These are phyloP conservation scores for Hypomecis punctinalis DNA, from an alignment of 2,888 invertebrate species.

Conservation along the genomic window DNA sequence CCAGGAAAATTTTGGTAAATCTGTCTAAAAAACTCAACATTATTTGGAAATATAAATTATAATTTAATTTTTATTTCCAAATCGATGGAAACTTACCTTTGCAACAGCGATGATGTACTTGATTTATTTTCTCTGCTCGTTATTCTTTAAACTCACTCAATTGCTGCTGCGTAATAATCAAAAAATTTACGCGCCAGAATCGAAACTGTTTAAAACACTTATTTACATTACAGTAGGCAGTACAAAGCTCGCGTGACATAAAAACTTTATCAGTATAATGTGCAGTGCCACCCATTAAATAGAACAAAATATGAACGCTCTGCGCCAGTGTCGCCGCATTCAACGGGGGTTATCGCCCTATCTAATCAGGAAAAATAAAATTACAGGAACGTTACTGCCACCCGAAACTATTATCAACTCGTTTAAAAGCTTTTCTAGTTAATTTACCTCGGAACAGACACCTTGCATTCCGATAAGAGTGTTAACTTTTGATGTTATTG, in stretches of 20 bases:
- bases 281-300: constrained; percentile 38
- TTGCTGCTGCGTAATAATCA: background rate
- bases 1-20: no score
- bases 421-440: constrained; percentile 44
- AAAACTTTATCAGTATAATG: constrained; percentile 36
- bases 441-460: constrained; percentile 42
- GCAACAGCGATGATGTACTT: no score
- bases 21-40: no score
- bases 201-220: constrained; percentile 8
- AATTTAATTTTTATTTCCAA: no score
- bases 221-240: constrained; percentile 19
- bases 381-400: constrained; percentile 43
- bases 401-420: constrained; percentile 42
- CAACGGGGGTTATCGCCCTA: constrained; percentile 54
- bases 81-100: no score
- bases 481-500: constrained; percentile 42
- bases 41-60: no score
- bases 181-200: constrained; percentile 1
- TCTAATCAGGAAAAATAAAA: constrained; percentile 51
- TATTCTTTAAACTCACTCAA: no score
- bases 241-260: constrained; percentile 33
- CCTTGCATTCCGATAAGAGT: constrained; percentile 43
- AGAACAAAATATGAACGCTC: constrained; percentile 37
- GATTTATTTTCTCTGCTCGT: no score
- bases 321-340: constrained; percentile 47